These are phyloP conservation scores for Siniperca obscura DNA, from an alignment of 2,797 vertebrate species.

Conservation along the genomic window DNA sequence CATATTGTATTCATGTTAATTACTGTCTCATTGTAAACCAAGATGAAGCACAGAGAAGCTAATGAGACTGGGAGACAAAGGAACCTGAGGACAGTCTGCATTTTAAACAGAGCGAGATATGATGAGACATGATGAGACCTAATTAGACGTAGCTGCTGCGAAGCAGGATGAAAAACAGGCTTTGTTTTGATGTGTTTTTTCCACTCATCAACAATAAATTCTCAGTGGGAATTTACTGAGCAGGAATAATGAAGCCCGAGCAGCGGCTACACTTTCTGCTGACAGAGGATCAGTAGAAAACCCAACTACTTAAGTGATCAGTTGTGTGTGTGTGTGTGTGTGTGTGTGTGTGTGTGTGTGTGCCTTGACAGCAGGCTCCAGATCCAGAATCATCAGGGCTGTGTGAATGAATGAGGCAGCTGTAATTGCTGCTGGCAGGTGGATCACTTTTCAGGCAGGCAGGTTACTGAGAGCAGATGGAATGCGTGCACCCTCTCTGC, in stretches of 20 bases:
- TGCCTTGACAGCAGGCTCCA: neutral
- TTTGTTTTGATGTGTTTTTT: conserved; percentile 64
- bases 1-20: conserved; percentile 55
- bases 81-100: conserved; percentile 51
- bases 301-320: conserved; percentile 44
- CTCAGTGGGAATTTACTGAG: conserved; percentile 51
- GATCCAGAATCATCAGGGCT: conserved; percentile 10
- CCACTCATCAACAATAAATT: conserved; percentile 53
- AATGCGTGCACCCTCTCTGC: conserved; percentile 19
- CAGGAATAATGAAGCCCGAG: conserved; percentile 53
- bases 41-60: conserved; percentile 38
- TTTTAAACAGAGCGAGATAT: conserved; percentile 64
- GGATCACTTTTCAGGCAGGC: conserved; percentile 60
- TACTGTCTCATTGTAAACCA: conserved; percentile 28
- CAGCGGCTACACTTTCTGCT: conserved; percentile 19
- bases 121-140: conserved; percentile 49
- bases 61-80: conserved; percentile 67
- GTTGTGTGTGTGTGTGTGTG: neutral
- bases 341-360: neutral
- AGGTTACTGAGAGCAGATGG: conserved; percentile 42
- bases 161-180: conserved; percentile 55
- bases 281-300: conserved; percentile 48
- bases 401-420: conserved; percentile 24
- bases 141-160: conserved; percentile 66
- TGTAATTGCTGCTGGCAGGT: conserved; percentile 33